Conservation (phyloP, 1,140 invertebrate genomes). For the Plectrocnemia conspersa region DNA sequence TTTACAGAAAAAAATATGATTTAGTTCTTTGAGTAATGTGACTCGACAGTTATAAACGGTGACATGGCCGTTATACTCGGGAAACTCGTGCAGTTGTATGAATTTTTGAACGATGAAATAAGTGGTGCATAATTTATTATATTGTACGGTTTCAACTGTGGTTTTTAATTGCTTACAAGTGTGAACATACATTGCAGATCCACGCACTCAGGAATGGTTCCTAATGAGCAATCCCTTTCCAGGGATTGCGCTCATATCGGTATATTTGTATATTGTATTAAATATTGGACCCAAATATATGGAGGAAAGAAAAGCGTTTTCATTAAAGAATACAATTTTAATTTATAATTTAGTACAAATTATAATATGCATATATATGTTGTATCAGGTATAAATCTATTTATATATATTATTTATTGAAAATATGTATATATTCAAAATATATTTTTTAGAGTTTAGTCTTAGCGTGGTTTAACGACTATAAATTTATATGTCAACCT, state of each 20-base stretch:
- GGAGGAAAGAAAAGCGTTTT: constrained; percentile 68
- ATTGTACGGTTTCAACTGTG: background rate
- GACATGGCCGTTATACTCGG: constrained; percentile 31
- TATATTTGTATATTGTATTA: constrained; percentile 60
- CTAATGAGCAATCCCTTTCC: constrained; percentile 48
- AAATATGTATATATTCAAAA: background rate
- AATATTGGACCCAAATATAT: constrained; percentile 61
- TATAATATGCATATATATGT: constrained; percentile 65
- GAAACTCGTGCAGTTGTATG: constrained; percentile 28
- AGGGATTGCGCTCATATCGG: constrained; percentile 47
- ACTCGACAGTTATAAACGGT: no score
- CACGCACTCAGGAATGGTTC: constrained; percentile 49
- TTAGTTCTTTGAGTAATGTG: no score
- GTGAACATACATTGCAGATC: constrained; percentile 45
- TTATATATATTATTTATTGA: background rate
- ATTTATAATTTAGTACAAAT: constrained; percentile 75
- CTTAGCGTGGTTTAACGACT: constrained; percentile 55
- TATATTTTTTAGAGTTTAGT: constrained; percentile 46
- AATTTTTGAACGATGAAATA: constrained; percentile 30
- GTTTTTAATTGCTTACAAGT: background rate
- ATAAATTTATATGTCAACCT: constrained; percentile 64
- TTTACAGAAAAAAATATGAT: no score
- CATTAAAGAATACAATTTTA: constrained; percentile 63
- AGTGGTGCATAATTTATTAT: constrained; percentile 24
- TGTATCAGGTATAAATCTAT: constrained; percentile 61